Evolutionary conservation across 2,113 vertebrate genomes (phyloP), one percentile per base, ranked within the genome.

Genomic region (Anoplopoma fimbria): DNA sequence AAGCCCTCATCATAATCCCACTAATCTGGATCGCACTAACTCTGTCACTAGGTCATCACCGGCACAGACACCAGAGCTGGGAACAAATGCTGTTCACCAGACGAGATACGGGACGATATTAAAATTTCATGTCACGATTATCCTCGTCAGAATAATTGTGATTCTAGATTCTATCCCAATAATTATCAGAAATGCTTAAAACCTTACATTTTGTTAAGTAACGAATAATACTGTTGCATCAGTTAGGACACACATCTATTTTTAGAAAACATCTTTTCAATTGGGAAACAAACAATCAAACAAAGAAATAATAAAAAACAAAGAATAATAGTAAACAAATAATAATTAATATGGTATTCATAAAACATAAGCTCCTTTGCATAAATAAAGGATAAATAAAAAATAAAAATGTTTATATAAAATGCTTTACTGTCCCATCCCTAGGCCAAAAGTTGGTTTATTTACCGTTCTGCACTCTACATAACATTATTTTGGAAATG

Each of bases 1-100:
- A 87, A 92, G 67, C 84, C 62, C 55, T 64, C 38, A 13, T 29
- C 1, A 12, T 93, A 94, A 93, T 93, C 90, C 88, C 85, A 84
- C 88, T 94, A 93, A 94, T 94, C 93, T 92, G 90, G 80, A 89
- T 86, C 51, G 23, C 9, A 49, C 53, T 21, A 40, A 82, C 89
- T 83, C 90, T 62, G 89, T 87, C 93, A 92, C 76, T 90, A 65
- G 91, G 91, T 92, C 90, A 88, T 19, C 65, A 51, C 1, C 74
- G n/a, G 47, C 64, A 63, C 76, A 49, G 83, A 83, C 76, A 58
- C 47, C 31, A 17, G 23, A 80, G 69, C 38, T 0, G 3, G 57
- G 6, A 71, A 45, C 62, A 10, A 27, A 38, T 19, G 1, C 55
- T 19, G 4, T 27, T 12, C 8, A 8, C 55, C 42, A 63, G 67